Evolutionary conservation across 2,888 invertebrate genomes (phyloP).

Genomic region (Conistra vaccinii): DNA sequence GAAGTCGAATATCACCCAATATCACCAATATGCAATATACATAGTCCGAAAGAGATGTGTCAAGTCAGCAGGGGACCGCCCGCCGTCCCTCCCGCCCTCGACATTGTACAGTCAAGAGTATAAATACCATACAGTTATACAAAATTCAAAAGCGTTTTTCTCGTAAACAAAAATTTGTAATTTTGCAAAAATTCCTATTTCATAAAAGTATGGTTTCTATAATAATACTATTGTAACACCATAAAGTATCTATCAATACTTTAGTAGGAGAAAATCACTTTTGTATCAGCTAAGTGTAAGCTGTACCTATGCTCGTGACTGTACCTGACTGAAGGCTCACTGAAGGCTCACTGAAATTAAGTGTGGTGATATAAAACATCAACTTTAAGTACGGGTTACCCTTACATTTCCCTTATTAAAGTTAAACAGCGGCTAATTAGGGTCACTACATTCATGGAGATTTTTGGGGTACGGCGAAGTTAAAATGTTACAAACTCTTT

Average conservation of each 20-base stretch:
- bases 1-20: slow-evolving; percentile 64
- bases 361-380: slow-evolving; percentile 64
- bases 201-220: neutral
- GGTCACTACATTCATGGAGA: slow-evolving; percentile 67
- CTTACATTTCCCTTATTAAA: slow-evolving; percentile 61
- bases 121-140: neutral
- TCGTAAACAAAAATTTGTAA: neutral
- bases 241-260: neutral
- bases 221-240: neutral
- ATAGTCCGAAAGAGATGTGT: slow-evolving; percentile 63
- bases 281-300: neutral
- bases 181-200: too few relatives aligned
- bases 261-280: neutral
- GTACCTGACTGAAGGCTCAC: too few relatives aligned
- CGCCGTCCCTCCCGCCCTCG: slow-evolving; percentile 55
- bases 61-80: slow-evolving; percentile 69
- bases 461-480: slow-evolving; percentile 48
- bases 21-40: slow-evolving; percentile 64
- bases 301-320: neutral
- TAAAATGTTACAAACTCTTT: slow-evolving; percentile 27
- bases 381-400: slow-evolving; percentile 57
- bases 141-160: neutral
- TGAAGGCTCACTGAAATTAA: slow-evolving; percentile 59
- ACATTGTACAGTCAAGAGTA: slow-evolving; percentile 47
- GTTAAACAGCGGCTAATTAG: slow-evolving; percentile 67